These are phyloP conservation scores for Atractosteus spatula DNA, from an alignment of 2,113 vertebrate species.

Conservation along the genomic window DNA sequence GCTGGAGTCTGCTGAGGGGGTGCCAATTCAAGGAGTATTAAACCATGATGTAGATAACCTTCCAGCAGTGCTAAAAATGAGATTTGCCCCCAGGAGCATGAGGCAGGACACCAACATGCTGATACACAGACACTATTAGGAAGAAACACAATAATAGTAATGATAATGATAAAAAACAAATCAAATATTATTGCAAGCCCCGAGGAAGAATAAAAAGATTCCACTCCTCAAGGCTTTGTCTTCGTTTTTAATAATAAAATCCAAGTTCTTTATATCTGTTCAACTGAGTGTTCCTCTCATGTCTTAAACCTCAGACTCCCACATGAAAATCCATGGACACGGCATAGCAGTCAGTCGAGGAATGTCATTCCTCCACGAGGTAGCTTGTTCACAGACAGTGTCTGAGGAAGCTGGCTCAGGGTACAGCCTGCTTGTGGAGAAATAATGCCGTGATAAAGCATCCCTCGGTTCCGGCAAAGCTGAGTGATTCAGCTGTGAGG, in stretches of 20 bases:
- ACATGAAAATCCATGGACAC: neutral
- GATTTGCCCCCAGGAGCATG: slow-evolving; percentile 11
- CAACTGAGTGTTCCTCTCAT: neutral
- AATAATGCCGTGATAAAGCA: neutral
- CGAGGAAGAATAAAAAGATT: neutral
- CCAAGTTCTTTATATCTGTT: neutral
- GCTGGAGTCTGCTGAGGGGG: slow-evolving; percentile 25
- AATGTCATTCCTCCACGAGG: neutral
- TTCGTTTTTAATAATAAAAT: neutral
- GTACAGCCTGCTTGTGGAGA: neutral
- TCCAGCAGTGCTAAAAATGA: slow-evolving; percentile 13
- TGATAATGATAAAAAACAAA: neutral
- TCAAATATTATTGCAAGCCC: neutral
- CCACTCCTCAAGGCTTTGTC: neutral
- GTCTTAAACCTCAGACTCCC: neutral
- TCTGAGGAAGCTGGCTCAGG: neutral
- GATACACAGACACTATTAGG: neutral
- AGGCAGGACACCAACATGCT: slow-evolving; percentile 12
- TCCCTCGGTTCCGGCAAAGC: neutral
- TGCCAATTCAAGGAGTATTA: slow-evolving; percentile 33
- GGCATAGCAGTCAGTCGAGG: neutral
- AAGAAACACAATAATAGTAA: neutral
- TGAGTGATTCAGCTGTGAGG: neutral
- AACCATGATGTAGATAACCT: slow-evolving; percentile 21
- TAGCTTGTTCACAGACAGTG: neutral